These are phyloP conservation scores for Porites evermanni DNA, from an alignment of 92 coral and sea anemone genomes.

Conservation along the genomic window DNA sequence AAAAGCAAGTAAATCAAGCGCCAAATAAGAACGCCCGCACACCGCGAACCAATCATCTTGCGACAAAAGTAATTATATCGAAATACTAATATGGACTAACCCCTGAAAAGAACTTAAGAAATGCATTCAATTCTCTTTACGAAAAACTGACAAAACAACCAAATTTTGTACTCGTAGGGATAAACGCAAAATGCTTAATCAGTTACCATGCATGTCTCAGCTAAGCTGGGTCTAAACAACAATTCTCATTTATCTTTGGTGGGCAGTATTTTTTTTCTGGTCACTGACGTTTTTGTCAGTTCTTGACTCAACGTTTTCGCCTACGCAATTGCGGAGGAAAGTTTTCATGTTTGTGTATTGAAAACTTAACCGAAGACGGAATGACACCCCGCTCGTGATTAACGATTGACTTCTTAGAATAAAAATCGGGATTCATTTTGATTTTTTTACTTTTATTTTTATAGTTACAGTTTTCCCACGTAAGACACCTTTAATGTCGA, in stretches of 20 bases:
- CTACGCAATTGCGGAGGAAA: constrained; percentile 2
- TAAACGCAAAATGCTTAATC: not conserved
- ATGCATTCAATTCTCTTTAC: constrained; percentile 2
- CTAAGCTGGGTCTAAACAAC: not conserved
- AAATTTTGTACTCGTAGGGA: not conserved
- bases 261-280: not conserved
- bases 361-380: no score
- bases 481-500: no score
- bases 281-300: not conserved
- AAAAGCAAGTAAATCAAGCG: not conserved
- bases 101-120: not conserved
- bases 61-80: constrained; percentile 22
- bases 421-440: no score
- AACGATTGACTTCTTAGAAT: no score
- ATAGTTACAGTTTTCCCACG: no score
- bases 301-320: not conserved
- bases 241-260: not conserved
- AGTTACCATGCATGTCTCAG: not conserved
- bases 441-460: no score
- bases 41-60: constrained; percentile 3
- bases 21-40: not conserved
- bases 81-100: not conserved
- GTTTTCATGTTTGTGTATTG: no score
- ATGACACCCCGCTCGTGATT: no score
- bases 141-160: not conserved